Evolutionary conservation across 2,113 vertebrate species (phyloP).

Genomic region (Ptilonorhynchus violaceus): DNA sequence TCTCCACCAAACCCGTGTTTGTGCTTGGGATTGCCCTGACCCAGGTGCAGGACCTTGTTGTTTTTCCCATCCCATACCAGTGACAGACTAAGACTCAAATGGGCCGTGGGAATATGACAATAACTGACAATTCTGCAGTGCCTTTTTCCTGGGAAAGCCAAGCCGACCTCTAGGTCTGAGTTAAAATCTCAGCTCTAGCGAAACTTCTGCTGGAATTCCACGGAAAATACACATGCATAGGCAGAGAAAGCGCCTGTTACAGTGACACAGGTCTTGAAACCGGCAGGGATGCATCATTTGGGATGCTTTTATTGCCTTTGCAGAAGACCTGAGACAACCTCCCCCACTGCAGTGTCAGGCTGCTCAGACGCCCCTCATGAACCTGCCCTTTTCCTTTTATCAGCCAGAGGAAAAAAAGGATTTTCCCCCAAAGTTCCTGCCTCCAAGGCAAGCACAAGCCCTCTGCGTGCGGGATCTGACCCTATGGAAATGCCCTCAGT

Average conservation of each 20-base stretch:
- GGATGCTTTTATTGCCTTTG: background rate
- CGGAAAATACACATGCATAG: accelerated
- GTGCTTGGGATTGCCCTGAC: background rate
- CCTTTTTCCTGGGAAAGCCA: background rate
- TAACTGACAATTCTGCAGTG: accelerated
- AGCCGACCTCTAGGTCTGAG: background rate
- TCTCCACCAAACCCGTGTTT: background rate
- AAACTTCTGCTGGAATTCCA: background rate
- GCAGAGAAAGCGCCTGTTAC: background rate
- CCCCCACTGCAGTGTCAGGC: accelerated
- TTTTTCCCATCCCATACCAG: background rate
- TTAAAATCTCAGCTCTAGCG: background rate
- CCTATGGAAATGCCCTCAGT: accelerated
- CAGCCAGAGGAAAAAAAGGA: accelerated
- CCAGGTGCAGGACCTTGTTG: background rate
- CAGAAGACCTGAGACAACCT: background rate
- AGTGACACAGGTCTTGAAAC: background rate
- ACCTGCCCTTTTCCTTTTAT: background rate
- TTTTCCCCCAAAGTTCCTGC: background rate
- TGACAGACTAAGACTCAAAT: background rate
- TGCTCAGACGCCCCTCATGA: accelerated
- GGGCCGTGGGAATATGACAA: accelerated
- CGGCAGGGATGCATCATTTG: background rate
- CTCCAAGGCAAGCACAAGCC: background rate
- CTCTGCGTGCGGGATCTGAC: background rate